Base-by-base conservation (phyloP, 2,888 invertebrate species). In the Pinctada fucata region DNA sequence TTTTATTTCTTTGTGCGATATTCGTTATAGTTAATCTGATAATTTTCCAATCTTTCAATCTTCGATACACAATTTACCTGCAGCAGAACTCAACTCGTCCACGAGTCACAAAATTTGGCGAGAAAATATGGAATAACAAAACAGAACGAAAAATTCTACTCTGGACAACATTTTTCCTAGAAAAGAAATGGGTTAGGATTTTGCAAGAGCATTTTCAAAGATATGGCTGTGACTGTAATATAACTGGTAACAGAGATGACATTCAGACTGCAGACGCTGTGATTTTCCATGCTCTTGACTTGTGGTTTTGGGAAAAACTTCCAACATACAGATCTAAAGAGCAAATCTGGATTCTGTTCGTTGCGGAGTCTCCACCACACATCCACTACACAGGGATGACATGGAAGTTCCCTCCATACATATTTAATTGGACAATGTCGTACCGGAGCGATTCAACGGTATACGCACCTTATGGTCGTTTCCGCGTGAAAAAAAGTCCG, bases 371-470 rank as follows among this genome's bases (percentile, higher is more conserved):
- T 13, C 76, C 76, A 31, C 71, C 71, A 4, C 63, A 71, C 65
- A 31, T 65, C 2, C 10, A 51, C 31, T 72, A 67, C n/a, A 77
- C 76, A 45, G 76, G 76, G 4, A 45, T 16, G 48, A 51, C 72
- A 47, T 72, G 50, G 45, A 66, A 4, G 51, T 74, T 66, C 51
- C 50, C 74, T 3, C n/a, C 51, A 10, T 49, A 49, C 31, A 58
- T 79, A n/a, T 83, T 83, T 72, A 83, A 83, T 58, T 83, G 83
- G 83, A 81, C 83, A 0, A 63, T 77, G 1, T 79, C 80, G 51
- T 81, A 81, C 71, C 68, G 81, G 47, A 70, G 64, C 13, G 83
- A 83, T 52, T 75, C 83, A 2, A 77, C 75, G 0, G 48, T 81
- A 1, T 64, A 31, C 16, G 45, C 63, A 2, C 79, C 72, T 48